Conservation (phyloP, 2,888 invertebrate genomes). For the Lithophane ornitopus region DNA sequence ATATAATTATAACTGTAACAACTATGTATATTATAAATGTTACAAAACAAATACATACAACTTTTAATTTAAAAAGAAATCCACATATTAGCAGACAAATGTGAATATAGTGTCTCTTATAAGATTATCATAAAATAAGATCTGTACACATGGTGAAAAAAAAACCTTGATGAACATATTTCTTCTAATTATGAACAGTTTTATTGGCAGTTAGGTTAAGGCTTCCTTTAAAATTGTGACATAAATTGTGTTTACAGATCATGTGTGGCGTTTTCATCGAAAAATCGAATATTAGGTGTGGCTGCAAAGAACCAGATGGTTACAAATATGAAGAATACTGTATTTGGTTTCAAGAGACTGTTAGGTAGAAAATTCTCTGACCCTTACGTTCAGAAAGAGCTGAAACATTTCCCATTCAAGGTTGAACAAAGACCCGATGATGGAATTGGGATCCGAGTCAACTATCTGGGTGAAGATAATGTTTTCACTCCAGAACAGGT, state of each 20-base stretch:
- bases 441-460: slow-evolving; percentile 96
- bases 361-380: slow-evolving; percentile 97
- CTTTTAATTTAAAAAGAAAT: not conserved
- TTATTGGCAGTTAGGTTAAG: not conserved
- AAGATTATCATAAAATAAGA: not conserved
- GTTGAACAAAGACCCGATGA: slow-evolving; percentile 94
- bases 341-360: slow-evolving; percentile 97
- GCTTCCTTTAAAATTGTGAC: not conserved
- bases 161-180: slow-evolving; percentile 1
- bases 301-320: slow-evolving; percentile 99
- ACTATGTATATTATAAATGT: not conserved
- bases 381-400: slow-evolving; percentile 96
- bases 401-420: slow-evolving; percentile 94
- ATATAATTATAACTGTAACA: too few species aligned
- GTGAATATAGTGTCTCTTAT: not conserved
- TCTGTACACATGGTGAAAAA: not conserved
- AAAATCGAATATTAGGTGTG: slow-evolving; percentile 98
- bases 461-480: slow-evolving; percentile 96
- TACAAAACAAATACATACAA: not conserved
- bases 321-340: slow-evolving; percentile 99
- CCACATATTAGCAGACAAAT: not conserved
- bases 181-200: not conserved
- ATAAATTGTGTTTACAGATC: slow-evolving; percentile 92
- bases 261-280: slow-evolving; percentile 98
- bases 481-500: slow-evolving; percentile 97